Percentiles rank a stretch among this genome's conserved stretches.
phyloP scores from a whole-genome alignment of 2,797 vertebrate genomes.

The Propithecus perrieri region DNA sequence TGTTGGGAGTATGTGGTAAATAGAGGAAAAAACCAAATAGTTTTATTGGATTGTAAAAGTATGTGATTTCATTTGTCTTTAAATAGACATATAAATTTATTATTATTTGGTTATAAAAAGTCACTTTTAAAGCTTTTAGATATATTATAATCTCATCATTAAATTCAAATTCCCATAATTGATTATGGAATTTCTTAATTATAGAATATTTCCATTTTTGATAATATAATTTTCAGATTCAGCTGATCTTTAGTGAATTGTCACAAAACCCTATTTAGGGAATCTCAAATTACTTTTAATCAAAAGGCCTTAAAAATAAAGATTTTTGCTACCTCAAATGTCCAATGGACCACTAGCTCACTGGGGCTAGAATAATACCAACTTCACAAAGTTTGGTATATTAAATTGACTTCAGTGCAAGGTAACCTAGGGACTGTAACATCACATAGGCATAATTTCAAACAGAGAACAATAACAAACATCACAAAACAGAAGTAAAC shows the following conservation, averaged over 20 bases:
- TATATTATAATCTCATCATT: neutral
- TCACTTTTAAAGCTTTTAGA: neutral
- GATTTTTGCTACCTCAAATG: neutral
- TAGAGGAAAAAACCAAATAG: neutral
- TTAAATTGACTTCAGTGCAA: neutral
- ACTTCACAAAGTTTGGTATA: neutral
- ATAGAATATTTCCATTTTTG: neutral
- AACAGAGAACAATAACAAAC: neutral
- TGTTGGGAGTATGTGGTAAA: neutral
- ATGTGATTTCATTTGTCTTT: constrained; percentile 8
- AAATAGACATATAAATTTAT: neutral
- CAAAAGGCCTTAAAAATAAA: neutral
- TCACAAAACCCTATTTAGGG: neutral
- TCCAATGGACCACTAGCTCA: neutral
- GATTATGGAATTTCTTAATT: neutral
- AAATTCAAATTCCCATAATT: neutral
- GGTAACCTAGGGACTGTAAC: neutral
- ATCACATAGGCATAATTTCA: neutral
- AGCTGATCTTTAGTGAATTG: neutral
- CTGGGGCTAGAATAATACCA: neutral
- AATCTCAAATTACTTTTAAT: neutral
- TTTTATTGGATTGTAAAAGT: neutral
- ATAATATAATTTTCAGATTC: constrained; percentile 5
- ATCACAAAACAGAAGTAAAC: neutral
- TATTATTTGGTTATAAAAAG: neutral